Evolutionary conservation across 2,888 invertebrate genomes (phyloP), one percentile per base, ranked within the genome.

Genomic region (Tiliacea citrago): DNA sequence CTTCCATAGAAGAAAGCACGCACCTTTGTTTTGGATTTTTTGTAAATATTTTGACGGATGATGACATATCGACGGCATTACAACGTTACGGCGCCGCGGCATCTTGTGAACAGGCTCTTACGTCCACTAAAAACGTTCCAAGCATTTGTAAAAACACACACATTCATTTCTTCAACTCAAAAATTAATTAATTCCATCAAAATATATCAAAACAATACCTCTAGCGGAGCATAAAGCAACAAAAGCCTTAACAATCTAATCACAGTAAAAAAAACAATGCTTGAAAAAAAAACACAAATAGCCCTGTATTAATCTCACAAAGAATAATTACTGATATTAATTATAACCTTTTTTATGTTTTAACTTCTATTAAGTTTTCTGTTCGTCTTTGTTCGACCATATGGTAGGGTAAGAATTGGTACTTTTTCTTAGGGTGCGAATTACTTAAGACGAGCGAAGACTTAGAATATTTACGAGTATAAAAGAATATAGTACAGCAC

Each of bases 311-410:
- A 81, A 77, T 89, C 87, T 83, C 71, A 94, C 93, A 94, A 95
- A 92, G 93, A 93, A 91, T 96, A 95, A 96, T 96, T 94, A 93
- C 91, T 88, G 92, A 93, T 94, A 95, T 95, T 96, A 95, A 96
- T 96, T 95, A 93, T 94, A 90, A 90, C 88, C 88, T 92, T 92
- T 93, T 94, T 95, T 94, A 93, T 94, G 51, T 93, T 91, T 91
- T 90, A 88, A 88, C 89, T 90, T 86, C 90, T 88, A 83, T 82
- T 73, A 60, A 77, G 73, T 72, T 42, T 21, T 79, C 73, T 66
- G 66, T 78, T 78, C 66, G n/a, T 49, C 88, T 86, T 91, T 92
- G 90, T 93, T 86, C 75, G 55, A 86, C 88, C 94, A 94, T 93
- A 94, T 94, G 94, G 83, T 77, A 18, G 78, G 81, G 85, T 77